phyloP scores from a whole-genome alignment of 2,797 vertebrate genomes.

The Arrhamphus sclerolepis region DNA sequence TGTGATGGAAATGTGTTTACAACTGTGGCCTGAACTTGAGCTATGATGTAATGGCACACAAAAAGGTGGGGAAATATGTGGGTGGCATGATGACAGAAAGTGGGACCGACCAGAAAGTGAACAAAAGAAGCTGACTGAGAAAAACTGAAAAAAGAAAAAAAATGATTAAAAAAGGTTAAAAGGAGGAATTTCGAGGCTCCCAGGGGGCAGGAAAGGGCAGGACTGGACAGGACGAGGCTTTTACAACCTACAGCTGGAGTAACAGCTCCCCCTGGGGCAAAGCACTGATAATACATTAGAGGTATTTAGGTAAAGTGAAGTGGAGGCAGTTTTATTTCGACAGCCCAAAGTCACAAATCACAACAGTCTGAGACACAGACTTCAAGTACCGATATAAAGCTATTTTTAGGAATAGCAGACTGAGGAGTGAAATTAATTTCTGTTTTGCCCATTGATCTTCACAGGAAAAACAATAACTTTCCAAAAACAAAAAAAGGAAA shows the following conservation, averaged over 20 bases:
- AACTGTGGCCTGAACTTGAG: conserved; percentile 22
- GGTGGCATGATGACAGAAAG: background rate
- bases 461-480: too few species aligned
- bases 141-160: conserved; percentile 1
- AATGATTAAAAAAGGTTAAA: conserved; percentile 1
- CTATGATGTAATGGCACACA: conserved; percentile 36
- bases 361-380: too few species aligned
- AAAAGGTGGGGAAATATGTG: conserved; percentile 19
- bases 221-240: conserved; percentile 14
- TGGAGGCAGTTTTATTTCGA: background rate
- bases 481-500: too few species aligned
- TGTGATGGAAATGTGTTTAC: conserved; percentile 55
- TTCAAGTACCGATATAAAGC: too few species aligned
- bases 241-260: conserved; percentile 53
- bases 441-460: too few species aligned
- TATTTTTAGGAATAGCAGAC: too few species aligned
- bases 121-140: background rate
- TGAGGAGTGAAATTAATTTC: too few species aligned
- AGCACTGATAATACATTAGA: conserved; percentile 43
- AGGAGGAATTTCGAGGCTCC: conserved; percentile 17
- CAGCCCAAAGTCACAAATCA: background rate
- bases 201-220: conserved; percentile 14
- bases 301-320: background rate
- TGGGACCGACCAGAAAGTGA: background rate
- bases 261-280: conserved; percentile 77